phyloP scores from a whole-genome alignment of 2,113 vertebrate species.

The Phyllostomus hastatus region DNA sequence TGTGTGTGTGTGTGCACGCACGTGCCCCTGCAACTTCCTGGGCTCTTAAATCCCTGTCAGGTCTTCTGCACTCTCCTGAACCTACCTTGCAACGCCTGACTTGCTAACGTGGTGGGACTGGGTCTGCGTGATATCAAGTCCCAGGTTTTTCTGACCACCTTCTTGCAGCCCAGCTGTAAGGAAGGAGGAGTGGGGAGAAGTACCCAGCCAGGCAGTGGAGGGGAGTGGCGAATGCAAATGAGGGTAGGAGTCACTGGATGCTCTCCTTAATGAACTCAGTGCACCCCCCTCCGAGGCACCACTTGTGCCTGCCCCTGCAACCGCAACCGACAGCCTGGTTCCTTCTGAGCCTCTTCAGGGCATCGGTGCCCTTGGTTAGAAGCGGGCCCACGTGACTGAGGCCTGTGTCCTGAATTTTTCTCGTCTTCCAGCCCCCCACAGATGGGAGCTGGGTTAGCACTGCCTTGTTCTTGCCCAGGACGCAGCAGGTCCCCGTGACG shows the following conservation, averaged over 20 bases:
- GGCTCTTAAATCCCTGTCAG: neutral
- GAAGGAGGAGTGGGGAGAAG: neutral
- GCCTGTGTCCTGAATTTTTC: conserved; percentile 68
- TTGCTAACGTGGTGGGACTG: neutral
- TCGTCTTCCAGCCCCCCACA: conserved; percentile 54
- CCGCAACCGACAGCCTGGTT: neutral
- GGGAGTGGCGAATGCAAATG: accelerated
- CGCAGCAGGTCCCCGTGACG: conserved; percentile 54
- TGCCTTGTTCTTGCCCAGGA: conserved; percentile 60
- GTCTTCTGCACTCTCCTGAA: neutral
- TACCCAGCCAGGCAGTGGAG: neutral
- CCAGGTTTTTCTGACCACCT: neutral
- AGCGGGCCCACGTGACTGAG: neutral
- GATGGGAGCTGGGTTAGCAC: conserved; percentile 60
- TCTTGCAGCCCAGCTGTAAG: no score
- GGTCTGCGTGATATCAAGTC: neutral
- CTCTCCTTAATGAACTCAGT: neutral
- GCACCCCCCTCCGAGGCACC: neutral
- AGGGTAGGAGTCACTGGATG: neutral
- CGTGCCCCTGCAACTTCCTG: neutral
- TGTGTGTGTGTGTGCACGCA: neutral
- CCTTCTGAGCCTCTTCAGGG: conserved; percentile 41
- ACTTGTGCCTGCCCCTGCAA: neutral
- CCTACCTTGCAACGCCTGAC: neutral
- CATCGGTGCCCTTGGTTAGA: conserved; percentile 58